Evolutionary conservation across 1,140 invertebrate species (phyloP).

Genomic region (Liolophura sinensis): DNA sequence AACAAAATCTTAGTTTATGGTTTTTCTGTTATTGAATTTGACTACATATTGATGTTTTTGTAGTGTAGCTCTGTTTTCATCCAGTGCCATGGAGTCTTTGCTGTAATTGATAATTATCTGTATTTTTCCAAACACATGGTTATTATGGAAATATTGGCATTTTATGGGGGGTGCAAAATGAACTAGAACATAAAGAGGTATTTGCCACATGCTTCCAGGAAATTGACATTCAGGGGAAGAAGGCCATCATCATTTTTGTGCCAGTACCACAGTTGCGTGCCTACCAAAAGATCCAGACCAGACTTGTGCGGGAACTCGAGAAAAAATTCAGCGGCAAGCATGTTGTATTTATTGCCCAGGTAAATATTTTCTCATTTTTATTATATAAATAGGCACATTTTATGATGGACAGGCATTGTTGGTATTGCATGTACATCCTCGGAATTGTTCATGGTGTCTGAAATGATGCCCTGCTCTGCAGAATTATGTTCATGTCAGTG

Average conservation of each 20-base stretch:
- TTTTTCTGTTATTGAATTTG: background rate
- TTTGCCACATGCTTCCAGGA: constrained; percentile 40
- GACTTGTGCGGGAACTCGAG: constrained; percentile 95
- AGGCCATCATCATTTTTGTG: constrained; percentile 94
- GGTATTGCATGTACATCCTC: too few relatives aligned
- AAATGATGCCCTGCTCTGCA: too few relatives aligned
- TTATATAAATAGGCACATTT: too few relatives aligned
- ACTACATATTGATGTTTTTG: background rate
- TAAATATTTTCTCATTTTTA: constrained; percentile 38
- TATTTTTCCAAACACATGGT: background rate
- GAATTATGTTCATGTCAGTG: too few relatives aligned
- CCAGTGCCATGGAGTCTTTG: too few relatives aligned
- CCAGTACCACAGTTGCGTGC: constrained; percentile 95
- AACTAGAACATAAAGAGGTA: background rate
- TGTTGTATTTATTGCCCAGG: constrained; percentile 92
- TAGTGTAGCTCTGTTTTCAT: background rate
- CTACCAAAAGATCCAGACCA: constrained; percentile 97
- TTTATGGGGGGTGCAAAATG: background rate
- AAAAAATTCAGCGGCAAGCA: constrained; percentile 99
- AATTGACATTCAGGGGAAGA: constrained; percentile 58
- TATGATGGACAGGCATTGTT: too few relatives aligned
- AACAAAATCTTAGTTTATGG: too few relatives aligned
- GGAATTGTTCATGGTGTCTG: too few relatives aligned
- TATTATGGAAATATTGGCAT: background rate
- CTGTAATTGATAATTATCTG: background rate